These are phyloP conservation scores for Acrossocheilus wenchowensis DNA, from an alignment of 2,797 vertebrate genomes.

Conservation along the genomic window DNA sequence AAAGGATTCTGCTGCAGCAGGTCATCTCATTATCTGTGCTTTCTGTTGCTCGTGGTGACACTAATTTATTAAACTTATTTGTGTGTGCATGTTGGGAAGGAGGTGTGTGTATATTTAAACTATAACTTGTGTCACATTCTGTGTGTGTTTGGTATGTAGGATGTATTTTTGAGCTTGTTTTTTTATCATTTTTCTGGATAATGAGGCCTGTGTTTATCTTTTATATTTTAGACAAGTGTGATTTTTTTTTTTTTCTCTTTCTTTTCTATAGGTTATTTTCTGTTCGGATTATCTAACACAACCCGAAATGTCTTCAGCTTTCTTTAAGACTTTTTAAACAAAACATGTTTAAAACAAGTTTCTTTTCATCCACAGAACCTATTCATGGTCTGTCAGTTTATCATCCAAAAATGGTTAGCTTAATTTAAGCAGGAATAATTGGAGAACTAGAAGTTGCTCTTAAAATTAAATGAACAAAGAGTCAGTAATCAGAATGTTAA, in stretches of 20 bases:
- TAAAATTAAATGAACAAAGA: not conserved
- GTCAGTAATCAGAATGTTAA: not conserved
- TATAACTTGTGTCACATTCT: not conserved
- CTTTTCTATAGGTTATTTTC: not conserved
- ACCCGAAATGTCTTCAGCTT: not conserved
- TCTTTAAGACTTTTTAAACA: not conserved
- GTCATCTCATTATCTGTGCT: constrained; percentile 32
- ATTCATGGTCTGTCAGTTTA: not conserved
- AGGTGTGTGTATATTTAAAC: constrained; percentile 1
- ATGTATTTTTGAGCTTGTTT: not conserved
- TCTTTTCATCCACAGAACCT: not conserved
- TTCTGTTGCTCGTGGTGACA: constrained; percentile 8
- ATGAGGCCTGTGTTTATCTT: constrained; percentile 23
- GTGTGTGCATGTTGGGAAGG: constrained; percentile 1
- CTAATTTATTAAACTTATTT: constrained; percentile 25
- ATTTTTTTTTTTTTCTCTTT: not conserved
- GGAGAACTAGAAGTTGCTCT: not conserved
- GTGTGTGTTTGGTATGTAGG: constrained; percentile 12
- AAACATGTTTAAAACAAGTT: not conserved
- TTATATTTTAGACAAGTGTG: not conserved
- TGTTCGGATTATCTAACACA: not conserved
- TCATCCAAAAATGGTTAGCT: not conserved
- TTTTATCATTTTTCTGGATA: constrained; percentile 6
- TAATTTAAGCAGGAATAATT: not conserved
- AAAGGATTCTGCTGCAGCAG: constrained; percentile 18